A percentile compares a stretch with the other conserved stretches of the same genome.
These are phyloP conservation scores for Gymnogyps californianus DNA, from an alignment of 2,113 vertebrate species.

Conservation along the genomic window DNA sequence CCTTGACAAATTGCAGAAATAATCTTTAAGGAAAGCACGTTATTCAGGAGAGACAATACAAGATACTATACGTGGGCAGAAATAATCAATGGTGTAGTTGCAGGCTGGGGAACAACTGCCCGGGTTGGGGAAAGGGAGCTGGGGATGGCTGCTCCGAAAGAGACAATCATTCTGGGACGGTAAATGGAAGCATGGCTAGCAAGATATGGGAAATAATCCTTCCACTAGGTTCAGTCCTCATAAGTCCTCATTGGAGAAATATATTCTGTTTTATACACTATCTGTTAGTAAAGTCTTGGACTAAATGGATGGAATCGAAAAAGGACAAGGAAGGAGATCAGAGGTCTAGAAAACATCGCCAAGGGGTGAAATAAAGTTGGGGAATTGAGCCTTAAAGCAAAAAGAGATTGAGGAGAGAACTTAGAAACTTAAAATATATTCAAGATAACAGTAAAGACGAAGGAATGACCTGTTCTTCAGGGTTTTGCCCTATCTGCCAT, in stretches of 20 bases:
- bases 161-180: not conserved
- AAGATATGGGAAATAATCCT: not conserved
- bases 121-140: not conserved
- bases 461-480: not conserved
- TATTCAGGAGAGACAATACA: not conserved
- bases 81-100: not conserved
- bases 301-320: not conserved
- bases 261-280: accelerated
- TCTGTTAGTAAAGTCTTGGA: accelerated
- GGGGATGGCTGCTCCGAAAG: not conserved
- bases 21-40: not conserved
- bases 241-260: not conserved
- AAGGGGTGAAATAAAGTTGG: not conserved
- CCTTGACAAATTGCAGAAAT: not conserved
- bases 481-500: not conserved
- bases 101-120: not conserved
- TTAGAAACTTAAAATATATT: not conserved
- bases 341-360: not conserved
- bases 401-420: not conserved
- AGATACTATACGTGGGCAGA: not conserved
- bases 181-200: not conserved
- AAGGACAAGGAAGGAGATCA: not conserved
- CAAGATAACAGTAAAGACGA: not conserved
- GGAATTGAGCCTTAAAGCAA: not conserved
- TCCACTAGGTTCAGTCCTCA: not conserved